A percentile compares a stretch with the other conserved stretches of the same genome.
Conservation (phyloP, 2,113 vertebrate species). For the Aphyosemion australe region DNA sequence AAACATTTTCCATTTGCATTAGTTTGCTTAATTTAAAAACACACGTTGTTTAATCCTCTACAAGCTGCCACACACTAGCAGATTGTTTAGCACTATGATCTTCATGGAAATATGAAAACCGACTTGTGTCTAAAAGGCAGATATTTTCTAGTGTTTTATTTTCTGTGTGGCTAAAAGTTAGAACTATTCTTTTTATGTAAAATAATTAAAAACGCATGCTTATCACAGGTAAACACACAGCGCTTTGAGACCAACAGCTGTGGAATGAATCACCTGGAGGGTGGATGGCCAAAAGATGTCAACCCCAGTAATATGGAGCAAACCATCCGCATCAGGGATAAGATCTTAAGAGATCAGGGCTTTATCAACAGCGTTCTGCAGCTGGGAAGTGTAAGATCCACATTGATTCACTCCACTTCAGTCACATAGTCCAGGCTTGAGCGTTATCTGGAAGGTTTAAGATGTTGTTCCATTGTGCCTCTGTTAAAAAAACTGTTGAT, state of each 20-base stretch:
- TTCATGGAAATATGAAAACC: rapidly evolving
- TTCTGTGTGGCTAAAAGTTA: too few relatives aligned
- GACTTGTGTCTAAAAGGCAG: too few relatives aligned
- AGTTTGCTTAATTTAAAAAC: background rate
- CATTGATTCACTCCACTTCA: too few relatives aligned
- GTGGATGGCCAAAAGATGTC: constrained; percentile 94
- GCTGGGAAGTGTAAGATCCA: constrained; percentile 82
- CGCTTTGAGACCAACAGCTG: constrained; percentile 76
- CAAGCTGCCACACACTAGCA: background rate
- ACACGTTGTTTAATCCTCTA: too few relatives aligned
- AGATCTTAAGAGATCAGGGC: constrained; percentile 89
- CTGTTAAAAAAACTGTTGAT: too few relatives aligned
- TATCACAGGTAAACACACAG: constrained; percentile 87
- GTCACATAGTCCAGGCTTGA: too few relatives aligned
- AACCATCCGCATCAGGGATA: constrained; percentile 90
- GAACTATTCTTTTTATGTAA: too few relatives aligned
- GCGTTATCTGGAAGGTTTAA: too few relatives aligned
- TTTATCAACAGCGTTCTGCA: constrained; percentile 81
- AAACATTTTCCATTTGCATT: too few relatives aligned
- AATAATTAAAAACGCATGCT: too few relatives aligned
- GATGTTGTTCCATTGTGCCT: too few relatives aligned
- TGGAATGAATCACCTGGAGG: constrained; percentile 90
- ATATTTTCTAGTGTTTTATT: too few relatives aligned
- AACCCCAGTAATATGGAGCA: constrained; percentile 87
- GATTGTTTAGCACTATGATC: background rate